Conservation (phyloP, 2,888 invertebrate genomes). For the Pilophorus perplexus region DNA sequence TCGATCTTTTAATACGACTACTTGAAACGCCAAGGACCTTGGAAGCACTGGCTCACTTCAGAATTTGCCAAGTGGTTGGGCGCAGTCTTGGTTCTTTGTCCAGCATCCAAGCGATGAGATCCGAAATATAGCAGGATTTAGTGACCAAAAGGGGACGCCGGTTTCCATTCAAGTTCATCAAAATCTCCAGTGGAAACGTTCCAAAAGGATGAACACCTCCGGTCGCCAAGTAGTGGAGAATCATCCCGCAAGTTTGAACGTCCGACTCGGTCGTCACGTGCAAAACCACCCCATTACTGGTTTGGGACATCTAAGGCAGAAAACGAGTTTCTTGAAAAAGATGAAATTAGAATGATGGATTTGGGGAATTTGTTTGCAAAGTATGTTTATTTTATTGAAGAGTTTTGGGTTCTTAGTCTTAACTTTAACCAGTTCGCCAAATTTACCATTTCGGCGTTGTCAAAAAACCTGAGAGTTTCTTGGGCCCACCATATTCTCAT, state of each 20-base stretch:
- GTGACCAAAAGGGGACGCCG: constrained; percentile 14
- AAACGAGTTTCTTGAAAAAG: too few relatives aligned
- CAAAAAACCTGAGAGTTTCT: constrained; percentile 51
- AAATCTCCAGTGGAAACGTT: constrained; percentile 51
- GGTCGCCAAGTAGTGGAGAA: constrained; percentile 53
- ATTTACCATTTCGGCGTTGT: background rate
- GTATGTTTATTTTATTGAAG: too few relatives aligned
- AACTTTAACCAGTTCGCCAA: too few relatives aligned
- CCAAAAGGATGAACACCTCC: constrained; percentile 54
- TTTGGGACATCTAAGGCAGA: too few relatives aligned
- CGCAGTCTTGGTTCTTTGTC: constrained; percentile 52
- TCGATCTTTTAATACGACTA: background rate
- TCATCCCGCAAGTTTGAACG: constrained; percentile 53
- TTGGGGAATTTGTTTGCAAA: too few relatives aligned
- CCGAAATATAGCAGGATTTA: constrained; percentile 50
- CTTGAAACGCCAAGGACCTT: background rate
- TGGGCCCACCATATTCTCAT: constrained; percentile 53
- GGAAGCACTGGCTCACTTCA: constrained; percentile 50
- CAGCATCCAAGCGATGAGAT: constrained; percentile 54
- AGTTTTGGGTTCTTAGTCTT: too few relatives aligned
- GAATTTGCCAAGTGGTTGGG: constrained; percentile 52
- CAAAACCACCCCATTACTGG: background rate
- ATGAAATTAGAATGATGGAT: too few relatives aligned
- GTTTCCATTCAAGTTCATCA: constrained; percentile 51
- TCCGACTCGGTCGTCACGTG: constrained; percentile 50